Conservation (phyloP, 2,113 vertebrate species). For the Penelope pileata region DNA sequence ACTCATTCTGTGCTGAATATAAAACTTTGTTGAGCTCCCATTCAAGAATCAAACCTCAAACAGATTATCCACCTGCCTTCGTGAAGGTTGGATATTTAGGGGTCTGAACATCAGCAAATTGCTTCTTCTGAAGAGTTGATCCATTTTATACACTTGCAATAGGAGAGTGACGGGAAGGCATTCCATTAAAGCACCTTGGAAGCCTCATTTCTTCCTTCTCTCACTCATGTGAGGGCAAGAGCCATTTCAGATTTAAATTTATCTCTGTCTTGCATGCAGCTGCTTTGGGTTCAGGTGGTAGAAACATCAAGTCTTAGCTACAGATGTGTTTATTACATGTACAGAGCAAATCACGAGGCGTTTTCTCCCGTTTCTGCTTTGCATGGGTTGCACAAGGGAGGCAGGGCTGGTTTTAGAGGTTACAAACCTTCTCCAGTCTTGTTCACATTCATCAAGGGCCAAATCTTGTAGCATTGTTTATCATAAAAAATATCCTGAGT, state of each 20-base stretch:
- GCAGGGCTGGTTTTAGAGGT: background rate
- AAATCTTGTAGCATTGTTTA: background rate
- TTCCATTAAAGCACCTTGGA: background rate
- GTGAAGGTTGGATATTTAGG: background rate
- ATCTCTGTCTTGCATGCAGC: background rate
- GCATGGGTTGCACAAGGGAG: background rate
- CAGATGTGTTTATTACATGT: rapidly evolving
- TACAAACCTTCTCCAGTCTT: rapidly evolving
- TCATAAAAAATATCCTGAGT: background rate
- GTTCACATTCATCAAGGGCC: background rate
- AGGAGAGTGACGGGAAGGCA: background rate
- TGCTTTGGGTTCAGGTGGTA: background rate
- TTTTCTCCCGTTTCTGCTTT: background rate
- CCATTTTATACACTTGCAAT: background rate
- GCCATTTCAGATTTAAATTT: background rate
- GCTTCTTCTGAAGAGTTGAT: background rate
- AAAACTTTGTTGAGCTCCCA: background rate
- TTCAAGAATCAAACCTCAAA: background rate
- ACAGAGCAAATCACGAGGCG: background rate
- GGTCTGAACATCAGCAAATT: background rate
- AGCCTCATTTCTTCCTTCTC: background rate
- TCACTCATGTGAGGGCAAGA: rapidly evolving
- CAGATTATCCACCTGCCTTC: background rate
- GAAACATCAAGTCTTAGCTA: background rate
- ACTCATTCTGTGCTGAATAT: rapidly evolving